Base-by-base conservation (phyloP, 2,888 invertebrate species). In the Orchestes rusci region DNA sequence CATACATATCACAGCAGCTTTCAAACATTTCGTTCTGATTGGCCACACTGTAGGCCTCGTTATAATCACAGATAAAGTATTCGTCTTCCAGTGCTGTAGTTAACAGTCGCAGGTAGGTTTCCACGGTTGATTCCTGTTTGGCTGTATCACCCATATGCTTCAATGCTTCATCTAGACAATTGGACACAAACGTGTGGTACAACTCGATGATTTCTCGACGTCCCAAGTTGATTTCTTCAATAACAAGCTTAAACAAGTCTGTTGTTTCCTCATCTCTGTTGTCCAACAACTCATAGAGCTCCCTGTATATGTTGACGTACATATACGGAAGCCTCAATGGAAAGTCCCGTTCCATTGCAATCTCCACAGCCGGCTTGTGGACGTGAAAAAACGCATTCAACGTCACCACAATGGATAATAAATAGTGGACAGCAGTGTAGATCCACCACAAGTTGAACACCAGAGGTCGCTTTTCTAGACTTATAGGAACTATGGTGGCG, bases 271-370 rank as follows among this genome's bases (percentile, higher is more conserved):
- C 54, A n/a, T n/a, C n/a, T 43, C 60, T 51, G 29, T 51, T 54
- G 37, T 56, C 53, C 34, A 67, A 43, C 39, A 60, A 75, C 58
- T 79, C 77, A 61, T 83, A 83, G 45, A 92, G 62, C 53, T 75
- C 73, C 10, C 84, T 80, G 53, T 89, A 75, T 3, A 83, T 79
- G 55, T 74, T 75, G 54, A 86, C 85, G 66, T 92, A 92, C 51
- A 87, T 75, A 50, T 76, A 76, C 51, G 84, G 77, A 65, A 91
- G 73, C 65, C 86, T 88, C 70, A 63, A 63, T 63, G 74, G 69
- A 61, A 54, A 56, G 56, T 60, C 69, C 60, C 56, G 54, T 10
- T 56, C 42, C 36, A 63, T 49, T 27, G 61, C 62, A 7, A 61
- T 43, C 37, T 59, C 55, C 16, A 61, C 45, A 2, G 63, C 52